Percentiles rank a stretch among this genome's conserved stretches.
Conservation (phyloP, 2,113 vertebrate genomes). For the Gyps fulvus region DNA sequence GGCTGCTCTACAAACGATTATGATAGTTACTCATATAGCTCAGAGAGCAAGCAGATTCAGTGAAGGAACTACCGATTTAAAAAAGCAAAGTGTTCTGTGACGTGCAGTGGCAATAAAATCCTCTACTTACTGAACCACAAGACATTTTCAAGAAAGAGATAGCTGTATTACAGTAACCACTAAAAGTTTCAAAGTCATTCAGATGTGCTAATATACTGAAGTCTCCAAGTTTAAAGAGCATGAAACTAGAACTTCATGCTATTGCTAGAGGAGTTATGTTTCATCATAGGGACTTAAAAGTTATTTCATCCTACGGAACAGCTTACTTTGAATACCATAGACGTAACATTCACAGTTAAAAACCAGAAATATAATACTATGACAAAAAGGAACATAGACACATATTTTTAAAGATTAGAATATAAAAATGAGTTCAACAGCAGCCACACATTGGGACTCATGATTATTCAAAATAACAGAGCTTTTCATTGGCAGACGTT, state of each 20-base stretch:
- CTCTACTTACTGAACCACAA: neutral
- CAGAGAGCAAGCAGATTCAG: neutral
- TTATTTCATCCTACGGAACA: neutral
- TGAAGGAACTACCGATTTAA: neutral
- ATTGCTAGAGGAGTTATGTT: neutral
- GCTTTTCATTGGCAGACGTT: neutral
- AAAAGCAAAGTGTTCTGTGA: neutral
- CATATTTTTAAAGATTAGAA: neutral
- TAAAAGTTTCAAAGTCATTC: neutral
- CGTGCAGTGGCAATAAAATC: neutral
- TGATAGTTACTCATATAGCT: fast-evolving
- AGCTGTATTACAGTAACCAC: neutral
- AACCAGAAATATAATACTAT: neutral
- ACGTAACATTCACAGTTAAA: neutral
- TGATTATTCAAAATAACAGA: neutral
- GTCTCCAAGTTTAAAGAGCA: neutral
- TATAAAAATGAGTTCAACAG: neutral
- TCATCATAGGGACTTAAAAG: neutral
- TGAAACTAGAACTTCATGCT: neutral
- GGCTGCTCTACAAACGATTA: neutral
- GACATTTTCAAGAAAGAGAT: neutral
- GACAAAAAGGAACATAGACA: neutral
- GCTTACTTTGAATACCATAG: neutral
- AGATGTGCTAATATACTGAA: neutral
- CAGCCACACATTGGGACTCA: neutral